phyloP scores from a whole-genome alignment of 2,888 invertebrate genomes.

The Platerodrilus igneus region DNA sequence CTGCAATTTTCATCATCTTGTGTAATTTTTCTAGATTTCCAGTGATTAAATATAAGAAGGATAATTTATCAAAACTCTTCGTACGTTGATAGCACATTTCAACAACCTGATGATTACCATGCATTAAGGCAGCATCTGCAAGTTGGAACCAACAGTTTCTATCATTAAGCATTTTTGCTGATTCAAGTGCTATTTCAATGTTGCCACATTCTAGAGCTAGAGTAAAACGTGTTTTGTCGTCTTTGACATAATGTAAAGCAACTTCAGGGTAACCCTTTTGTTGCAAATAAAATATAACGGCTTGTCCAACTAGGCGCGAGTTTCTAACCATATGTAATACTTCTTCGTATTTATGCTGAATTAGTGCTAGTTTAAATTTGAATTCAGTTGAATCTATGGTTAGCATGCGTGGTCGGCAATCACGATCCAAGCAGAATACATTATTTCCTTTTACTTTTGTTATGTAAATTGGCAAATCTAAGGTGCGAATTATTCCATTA shows the following conservation, averaged over 20 bases:
- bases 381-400: constrained; percentile 97
- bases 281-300: constrained; percentile 97
- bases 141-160: constrained; percentile 93
- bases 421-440: constrained; percentile 92
- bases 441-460: constrained; percentile 86
- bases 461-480: constrained; percentile 96
- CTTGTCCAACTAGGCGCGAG: constrained; percentile 95
- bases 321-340: constrained; percentile 92
- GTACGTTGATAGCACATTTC: constrained; percentile 99
- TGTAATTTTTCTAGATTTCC: constrained; percentile 95
- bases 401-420: constrained; percentile 83
- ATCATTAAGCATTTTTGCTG: constrained; percentile 91
- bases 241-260: constrained; percentile 97
- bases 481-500: constrained; percentile 95
- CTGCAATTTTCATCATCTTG: constrained; percentile 99
- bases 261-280: constrained; percentile 99
- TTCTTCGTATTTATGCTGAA: constrained; percentile 94
- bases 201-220: constrained; percentile 97
- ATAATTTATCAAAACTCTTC: constrained; percentile 97
- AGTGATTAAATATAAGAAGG: constrained; percentile 95
- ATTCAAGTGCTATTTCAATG: constrained; percentile 95
- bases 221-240: constrained; percentile 93
- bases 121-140: constrained; percentile 87
- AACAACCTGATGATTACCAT: constrained; percentile 93
- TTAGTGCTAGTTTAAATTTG: constrained; percentile 93